Evolutionary conservation across 2,797 vertebrate genomes (phyloP).

Genomic region (Dromococcyx pavoninus): DNA sequence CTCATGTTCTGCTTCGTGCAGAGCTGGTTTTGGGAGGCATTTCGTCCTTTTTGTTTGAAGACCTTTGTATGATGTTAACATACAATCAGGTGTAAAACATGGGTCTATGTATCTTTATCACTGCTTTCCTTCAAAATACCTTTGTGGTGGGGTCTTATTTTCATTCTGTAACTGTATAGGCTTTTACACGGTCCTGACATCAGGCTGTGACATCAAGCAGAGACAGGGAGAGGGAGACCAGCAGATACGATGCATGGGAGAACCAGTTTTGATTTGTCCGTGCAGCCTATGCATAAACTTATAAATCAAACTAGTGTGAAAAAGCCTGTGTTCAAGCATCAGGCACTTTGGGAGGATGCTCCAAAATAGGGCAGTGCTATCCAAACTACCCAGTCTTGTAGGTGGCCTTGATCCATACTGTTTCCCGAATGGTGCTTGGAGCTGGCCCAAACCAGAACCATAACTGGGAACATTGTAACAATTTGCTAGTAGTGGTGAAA

Average conservation of each 20-base stretch:
- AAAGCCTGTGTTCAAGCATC: not conserved
- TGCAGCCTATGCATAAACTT: not conserved
- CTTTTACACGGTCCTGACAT: not conserved
- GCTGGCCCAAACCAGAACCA: not conserved
- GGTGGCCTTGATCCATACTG: not conserved
- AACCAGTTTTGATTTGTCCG: not conserved
- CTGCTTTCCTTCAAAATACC: not conserved
- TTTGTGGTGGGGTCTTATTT: not conserved
- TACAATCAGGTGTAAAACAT: not conserved
- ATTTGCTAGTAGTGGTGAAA: not conserved
- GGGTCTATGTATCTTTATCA: not conserved
- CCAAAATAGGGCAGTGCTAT: not conserved
- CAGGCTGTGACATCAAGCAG: not conserved
- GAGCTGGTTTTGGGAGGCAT: not conserved
- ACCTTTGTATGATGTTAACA: not conserved
- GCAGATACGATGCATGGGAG: not conserved
- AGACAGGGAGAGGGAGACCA: not conserved
- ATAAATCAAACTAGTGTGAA: not conserved
- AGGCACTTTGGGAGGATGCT: not conserved
- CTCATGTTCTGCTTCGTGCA: not conserved
- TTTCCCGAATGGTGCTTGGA: fast-evolving
- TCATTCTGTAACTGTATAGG: not conserved
- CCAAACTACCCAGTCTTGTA: not conserved
- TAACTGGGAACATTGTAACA: not conserved
- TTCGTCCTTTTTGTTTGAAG: not conserved